Evolutionary conservation across 2,888 invertebrate species (phyloP).

Genomic region (Hesperia comma): DNA sequence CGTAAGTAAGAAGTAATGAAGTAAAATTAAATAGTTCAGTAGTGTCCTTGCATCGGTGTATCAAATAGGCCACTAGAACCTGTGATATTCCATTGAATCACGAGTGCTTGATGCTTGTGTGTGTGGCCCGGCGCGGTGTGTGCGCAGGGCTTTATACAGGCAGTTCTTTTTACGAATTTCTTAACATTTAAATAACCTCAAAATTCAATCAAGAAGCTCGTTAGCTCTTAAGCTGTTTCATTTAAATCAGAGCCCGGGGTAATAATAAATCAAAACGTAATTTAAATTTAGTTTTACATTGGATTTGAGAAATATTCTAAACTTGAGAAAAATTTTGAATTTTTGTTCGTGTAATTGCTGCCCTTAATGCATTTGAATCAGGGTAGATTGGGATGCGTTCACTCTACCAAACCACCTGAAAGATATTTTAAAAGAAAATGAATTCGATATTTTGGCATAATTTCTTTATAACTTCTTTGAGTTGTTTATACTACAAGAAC

Average conservation of each 20-base stretch:
- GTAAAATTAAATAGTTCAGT: slow-evolving; percentile 27
- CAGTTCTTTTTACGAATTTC: slow-evolving; percentile 26
- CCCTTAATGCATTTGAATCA: slow-evolving; percentile 10
- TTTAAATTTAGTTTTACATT: background rate
- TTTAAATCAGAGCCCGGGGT: slow-evolving; percentile 7
- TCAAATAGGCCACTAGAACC: slow-evolving; percentile 79
- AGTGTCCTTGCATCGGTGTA: slow-evolving; percentile 52
- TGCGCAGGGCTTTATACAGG: slow-evolving; percentile 32
- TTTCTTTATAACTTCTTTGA: too few species aligned
- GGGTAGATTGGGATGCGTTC: slow-evolving; percentile 8
- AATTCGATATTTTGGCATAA: too few species aligned
- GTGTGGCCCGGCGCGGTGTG: slow-evolving; percentile 50
- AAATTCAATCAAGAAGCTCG: background rate
- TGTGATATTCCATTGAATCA: slow-evolving; percentile 78
- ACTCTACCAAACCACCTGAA: background rate
- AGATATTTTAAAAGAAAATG: too few species aligned
- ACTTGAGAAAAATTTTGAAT: too few species aligned
- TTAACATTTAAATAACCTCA: background rate
- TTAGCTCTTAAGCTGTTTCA: background rate
- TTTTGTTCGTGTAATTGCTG: background rate
- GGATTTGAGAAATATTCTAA: background rate
- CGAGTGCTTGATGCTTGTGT: slow-evolving; percentile 72
- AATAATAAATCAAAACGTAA: background rate
- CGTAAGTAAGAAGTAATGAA: slow-evolving; percentile 18
- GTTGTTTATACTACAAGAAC: too few species aligned